Conservation (phyloP, 2,113 vertebrate genomes). For the Panthera uncia region DNA sequence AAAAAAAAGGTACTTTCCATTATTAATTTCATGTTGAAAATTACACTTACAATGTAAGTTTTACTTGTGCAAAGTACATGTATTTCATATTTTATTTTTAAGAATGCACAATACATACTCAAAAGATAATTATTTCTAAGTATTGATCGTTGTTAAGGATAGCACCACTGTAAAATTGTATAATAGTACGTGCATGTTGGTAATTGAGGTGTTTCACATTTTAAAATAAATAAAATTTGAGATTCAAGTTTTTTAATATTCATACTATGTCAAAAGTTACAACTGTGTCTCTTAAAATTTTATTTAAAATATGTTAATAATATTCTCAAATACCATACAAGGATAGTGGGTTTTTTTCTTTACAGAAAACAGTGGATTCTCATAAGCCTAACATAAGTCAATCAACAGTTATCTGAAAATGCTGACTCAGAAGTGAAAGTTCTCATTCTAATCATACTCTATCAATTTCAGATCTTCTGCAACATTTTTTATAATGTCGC, state of each 20-base stretch:
- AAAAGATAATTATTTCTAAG: neutral
- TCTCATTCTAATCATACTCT: neutral
- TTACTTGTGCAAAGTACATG: neutral
- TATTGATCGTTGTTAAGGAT: neutral
- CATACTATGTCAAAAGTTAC: neutral
- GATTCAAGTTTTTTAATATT: neutral
- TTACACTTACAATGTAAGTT: neutral
- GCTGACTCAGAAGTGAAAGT: neutral
- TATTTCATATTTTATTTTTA: neutral
- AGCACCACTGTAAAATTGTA: neutral
- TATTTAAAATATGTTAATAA: neutral
- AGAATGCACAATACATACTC: neutral
- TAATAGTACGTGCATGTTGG: neutral
- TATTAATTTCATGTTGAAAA: neutral
- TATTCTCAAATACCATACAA: neutral
- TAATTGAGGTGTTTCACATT: neutral
- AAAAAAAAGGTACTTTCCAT: neutral
- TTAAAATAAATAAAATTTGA: neutral
- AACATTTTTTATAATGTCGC: neutral
- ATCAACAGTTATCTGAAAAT: neutral
- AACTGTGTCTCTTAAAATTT: neutral
- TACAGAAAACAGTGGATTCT: neutral
- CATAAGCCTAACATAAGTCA: neutral
- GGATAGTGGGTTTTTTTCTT: neutral
- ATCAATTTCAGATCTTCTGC: neutral